These are phyloP conservation scores for Monopis laevigella DNA, from an alignment of 2,888 invertebrate species.

Conservation along the genomic window DNA sequence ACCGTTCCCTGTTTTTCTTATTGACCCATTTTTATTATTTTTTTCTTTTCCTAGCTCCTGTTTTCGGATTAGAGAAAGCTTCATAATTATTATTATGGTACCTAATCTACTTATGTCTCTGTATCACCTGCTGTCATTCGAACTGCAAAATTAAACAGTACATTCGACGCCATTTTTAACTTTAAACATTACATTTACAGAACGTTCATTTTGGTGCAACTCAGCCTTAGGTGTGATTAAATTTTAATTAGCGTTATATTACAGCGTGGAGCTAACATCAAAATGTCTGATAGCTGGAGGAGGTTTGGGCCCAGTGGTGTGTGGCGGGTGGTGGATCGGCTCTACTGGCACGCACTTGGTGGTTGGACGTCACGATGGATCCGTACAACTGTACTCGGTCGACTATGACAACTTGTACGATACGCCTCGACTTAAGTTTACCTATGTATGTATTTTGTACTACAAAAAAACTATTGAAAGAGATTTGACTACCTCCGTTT, in stretches of 20 bases:
- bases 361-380: conserved; percentile 57
- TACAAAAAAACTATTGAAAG: too few relatives aligned
- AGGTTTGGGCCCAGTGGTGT: conserved; percentile 50
- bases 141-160: too few relatives aligned
- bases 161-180: too few relatives aligned
- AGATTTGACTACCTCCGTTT: too few relatives aligned
- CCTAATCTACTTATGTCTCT: too few relatives aligned
- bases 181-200: too few relatives aligned
- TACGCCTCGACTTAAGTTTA: conserved; percentile 49
- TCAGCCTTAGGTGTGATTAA: not conserved
- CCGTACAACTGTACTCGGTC: conserved; percentile 50
- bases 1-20: too few relatives aligned
- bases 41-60: too few relatives aligned
- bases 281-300: conserved; percentile 50
- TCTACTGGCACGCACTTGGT: conserved; percentile 40
- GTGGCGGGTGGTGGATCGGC: conserved; percentile 45
- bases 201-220: not conserved
- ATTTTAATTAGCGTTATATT: conserved; percentile 15
- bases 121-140: too few relatives aligned
- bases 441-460: conserved; percentile 37
- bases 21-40: too few relatives aligned
- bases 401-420: conserved; percentile 55
- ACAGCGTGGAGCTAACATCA: conserved; percentile 37
- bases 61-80: too few relatives aligned
- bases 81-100: too few relatives aligned